These are phyloP conservation scores for Ichneumoninae sp. DNA, from an alignment of 2,888 invertebrate genomes.

Conservation along the genomic window DNA sequence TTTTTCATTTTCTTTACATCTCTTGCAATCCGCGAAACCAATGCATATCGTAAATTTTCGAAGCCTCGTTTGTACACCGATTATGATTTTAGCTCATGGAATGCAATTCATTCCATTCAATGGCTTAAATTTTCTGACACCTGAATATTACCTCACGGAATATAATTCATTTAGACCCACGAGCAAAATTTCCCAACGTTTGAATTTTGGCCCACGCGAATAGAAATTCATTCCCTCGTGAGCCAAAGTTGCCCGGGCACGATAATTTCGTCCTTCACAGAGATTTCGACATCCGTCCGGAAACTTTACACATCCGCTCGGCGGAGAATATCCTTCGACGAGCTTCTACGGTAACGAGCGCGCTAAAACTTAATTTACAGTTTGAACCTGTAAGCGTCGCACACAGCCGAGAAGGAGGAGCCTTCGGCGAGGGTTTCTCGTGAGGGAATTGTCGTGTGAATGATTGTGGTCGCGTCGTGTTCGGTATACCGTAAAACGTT, in stretches of 20 bases:
- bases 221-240: background rate
- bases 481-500: constrained; percentile 15
- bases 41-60: background rate
- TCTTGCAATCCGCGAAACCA: no score
- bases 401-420: background rate
- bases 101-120: no score
- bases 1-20: no score
- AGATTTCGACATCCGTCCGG: background rate
- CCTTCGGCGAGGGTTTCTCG: background rate
- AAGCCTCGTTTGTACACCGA: background rate
- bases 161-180: no score
- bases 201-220: background rate
- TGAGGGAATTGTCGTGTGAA: background rate
- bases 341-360: constrained; percentile 10
- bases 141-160: no score
- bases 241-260: no score
- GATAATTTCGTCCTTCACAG: background rate
- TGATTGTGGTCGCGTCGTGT: background rate
- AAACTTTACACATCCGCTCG: background rate
- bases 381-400: background rate
- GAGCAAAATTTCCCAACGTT: background rate
- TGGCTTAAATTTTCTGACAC: no score
- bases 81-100: no score
- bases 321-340: background rate
- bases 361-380: constrained; percentile 36